phyloP scores from a whole-genome alignment of 2,113 vertebrate species.

The Prunella fulvescens region DNA sequence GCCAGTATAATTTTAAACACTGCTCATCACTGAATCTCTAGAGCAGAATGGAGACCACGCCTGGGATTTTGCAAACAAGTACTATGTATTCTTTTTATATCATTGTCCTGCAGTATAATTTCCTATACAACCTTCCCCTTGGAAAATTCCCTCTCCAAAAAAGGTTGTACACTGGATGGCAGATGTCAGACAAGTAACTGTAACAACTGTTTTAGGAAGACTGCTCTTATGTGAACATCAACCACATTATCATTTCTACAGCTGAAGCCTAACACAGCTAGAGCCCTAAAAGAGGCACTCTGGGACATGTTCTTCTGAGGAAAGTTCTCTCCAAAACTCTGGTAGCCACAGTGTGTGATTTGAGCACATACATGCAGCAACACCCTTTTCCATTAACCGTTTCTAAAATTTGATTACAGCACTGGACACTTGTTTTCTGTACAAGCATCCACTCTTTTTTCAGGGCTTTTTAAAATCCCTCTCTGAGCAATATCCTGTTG shows the following conservation, averaged over 20 bases:
- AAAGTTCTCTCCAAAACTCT: not conserved
- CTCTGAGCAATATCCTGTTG: slow-evolving; percentile 36
- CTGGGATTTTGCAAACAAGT: not conserved
- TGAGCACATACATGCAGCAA: not conserved
- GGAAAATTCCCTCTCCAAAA: not conserved
- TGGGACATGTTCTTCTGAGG: not conserved
- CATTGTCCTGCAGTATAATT: fast-evolving
- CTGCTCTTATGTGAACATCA: not conserved
- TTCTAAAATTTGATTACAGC: not conserved
- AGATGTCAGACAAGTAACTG: not conserved
- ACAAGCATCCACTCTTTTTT: not conserved
- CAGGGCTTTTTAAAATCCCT: not conserved
- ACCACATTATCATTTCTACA: not conserved
- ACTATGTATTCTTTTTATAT: not conserved
- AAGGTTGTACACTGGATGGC: not conserved
- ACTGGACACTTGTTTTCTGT: not conserved
- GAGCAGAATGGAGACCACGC: not conserved
- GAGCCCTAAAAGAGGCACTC: not conserved
- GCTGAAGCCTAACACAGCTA: not conserved
- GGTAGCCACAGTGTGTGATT: not conserved
- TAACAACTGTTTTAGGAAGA: not conserved
- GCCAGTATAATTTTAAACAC: not conserved
- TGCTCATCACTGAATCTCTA: not conserved
- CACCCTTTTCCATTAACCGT: not conserved
- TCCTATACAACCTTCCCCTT: not conserved